These are phyloP conservation scores for Anthopleura sola DNA, from an alignment of 64 coral and sea anemone genomes.

Conservation along the genomic window DNA sequence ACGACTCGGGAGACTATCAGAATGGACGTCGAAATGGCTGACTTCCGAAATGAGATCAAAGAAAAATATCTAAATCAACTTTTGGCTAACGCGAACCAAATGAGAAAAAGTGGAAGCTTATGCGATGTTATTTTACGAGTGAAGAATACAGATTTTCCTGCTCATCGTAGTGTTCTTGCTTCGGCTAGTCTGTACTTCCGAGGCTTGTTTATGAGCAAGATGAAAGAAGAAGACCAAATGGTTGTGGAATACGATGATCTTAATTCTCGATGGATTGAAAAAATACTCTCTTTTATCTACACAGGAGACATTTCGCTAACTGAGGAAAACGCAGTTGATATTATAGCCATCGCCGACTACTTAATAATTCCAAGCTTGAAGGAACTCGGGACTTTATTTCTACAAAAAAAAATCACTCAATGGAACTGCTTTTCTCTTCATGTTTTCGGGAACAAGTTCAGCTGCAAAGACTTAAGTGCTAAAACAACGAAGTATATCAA, in stretches of 20 bases:
- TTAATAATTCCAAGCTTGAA: slow-evolving; percentile 37
- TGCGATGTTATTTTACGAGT: neutral
- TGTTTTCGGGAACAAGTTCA: slow-evolving; percentile 1
- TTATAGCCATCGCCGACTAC: slow-evolving; percentile 38
- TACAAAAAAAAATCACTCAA: neutral
- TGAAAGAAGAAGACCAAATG: slow-evolving; percentile 23
- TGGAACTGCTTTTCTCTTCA: slow-evolving; percentile 11
- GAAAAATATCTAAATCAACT: neutral
- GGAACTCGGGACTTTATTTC: neutral
- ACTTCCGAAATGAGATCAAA: neutral
- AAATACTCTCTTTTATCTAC: slow-evolving; percentile 30
- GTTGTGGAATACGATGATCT: slow-evolving; percentile 1
- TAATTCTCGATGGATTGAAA: neutral
- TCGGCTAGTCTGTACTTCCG: slow-evolving; percentile 44
- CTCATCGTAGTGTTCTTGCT: slow-evolving; percentile 35
- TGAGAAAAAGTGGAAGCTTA: neutral
- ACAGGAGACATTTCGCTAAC: slow-evolving; percentile 31
- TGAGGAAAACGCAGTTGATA: slow-evolving; percentile 5
- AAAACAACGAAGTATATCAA: slow-evolving; percentile 7
- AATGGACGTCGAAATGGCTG: neutral
- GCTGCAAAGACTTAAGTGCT: neutral
- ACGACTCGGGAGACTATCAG: neutral
- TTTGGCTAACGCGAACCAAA: neutral
- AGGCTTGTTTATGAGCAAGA: slow-evolving; percentile 31
- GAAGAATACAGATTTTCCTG: neutral